These are phyloP conservation scores for Rhynchomys soricoides DNA, from an alignment of 2,113 vertebrate genomes.

Conservation along the genomic window DNA sequence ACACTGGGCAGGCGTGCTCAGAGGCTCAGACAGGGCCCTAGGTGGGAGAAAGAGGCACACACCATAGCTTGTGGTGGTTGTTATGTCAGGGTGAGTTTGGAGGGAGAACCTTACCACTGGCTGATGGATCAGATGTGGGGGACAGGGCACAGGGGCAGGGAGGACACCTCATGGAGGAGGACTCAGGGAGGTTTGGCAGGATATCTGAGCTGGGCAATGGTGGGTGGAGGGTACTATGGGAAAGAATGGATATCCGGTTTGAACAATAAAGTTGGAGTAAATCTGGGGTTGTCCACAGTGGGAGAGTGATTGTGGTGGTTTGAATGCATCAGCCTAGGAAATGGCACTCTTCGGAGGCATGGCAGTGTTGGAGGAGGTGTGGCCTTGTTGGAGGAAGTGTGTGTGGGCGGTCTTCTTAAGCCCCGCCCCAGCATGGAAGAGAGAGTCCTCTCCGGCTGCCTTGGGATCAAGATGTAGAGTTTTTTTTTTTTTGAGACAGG, in stretches of 20 bases:
- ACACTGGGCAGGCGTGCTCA: neutral
- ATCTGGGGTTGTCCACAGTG: too few species aligned
- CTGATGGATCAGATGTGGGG: neutral
- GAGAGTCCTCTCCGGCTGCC: too few species aligned
- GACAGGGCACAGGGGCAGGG: neutral
- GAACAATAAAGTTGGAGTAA: neutral
- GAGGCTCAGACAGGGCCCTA: neutral
- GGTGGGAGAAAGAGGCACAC: rapidly evolving
- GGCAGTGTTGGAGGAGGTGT: too few species aligned
- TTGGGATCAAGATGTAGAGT: too few species aligned
- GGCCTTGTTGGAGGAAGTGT: too few species aligned
- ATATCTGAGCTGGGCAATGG: neutral
- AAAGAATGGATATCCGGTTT: neutral
- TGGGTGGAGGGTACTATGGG: neutral
- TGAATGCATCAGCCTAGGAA: too few species aligned
- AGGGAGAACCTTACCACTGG: neutral
- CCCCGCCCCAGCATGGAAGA: too few species aligned
- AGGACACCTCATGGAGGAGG: neutral
- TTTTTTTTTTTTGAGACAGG: too few species aligned
- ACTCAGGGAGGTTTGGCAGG: neutral
- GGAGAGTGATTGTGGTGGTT: neutral
- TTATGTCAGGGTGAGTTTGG: neutral
- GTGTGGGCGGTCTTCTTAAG: too few species aligned
- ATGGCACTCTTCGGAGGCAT: too few species aligned
- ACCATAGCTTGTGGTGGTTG: neutral